These are phyloP conservation scores for Corticium candelabrum DNA, from an alignment of 37 sponge, comb jelly and placozoan genomes.

Conservation along the genomic window DNA sequence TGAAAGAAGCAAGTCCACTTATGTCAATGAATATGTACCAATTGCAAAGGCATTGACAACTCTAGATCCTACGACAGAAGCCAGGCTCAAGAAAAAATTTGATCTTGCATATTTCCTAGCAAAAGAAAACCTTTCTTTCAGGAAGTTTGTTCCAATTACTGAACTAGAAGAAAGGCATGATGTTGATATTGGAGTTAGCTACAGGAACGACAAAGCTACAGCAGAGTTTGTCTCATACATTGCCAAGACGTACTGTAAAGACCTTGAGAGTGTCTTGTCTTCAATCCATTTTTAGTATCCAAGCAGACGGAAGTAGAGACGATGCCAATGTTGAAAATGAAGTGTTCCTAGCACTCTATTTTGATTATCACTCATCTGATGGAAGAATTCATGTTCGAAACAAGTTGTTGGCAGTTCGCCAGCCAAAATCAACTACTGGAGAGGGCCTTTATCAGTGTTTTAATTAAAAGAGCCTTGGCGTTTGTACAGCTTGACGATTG, in stretches of 20 bases:
- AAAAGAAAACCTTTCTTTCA: background rate
- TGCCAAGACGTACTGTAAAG: background rate
- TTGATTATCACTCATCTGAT: background rate
- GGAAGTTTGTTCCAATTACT: background rate
- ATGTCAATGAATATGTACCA: background rate
- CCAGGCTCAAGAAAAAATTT: background rate
- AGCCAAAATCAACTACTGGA: background rate
- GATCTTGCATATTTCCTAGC: background rate
- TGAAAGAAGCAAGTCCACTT: background rate
- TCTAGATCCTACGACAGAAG: background rate
- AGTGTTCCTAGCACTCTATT: background rate
- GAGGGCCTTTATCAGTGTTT: constrained; percentile 23
- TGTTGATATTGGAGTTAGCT: constrained; percentile 27
- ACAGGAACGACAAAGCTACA: constrained; percentile 1
- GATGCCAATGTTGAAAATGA: background rate
- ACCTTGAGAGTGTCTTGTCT: background rate
- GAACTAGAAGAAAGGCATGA: constrained; percentile 31
- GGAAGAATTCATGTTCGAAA: constrained; percentile 8
- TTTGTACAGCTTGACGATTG: too few species aligned
- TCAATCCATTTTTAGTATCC: background rate
- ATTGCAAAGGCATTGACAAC: background rate
- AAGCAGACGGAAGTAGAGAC: background rate
- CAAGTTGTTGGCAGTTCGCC: background rate
- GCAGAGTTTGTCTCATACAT: background rate
- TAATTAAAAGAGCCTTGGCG: background rate